Evolutionary conservation across 2,113 vertebrate genomes (phyloP).

Genomic region (Clarias gariepinus): DNA sequence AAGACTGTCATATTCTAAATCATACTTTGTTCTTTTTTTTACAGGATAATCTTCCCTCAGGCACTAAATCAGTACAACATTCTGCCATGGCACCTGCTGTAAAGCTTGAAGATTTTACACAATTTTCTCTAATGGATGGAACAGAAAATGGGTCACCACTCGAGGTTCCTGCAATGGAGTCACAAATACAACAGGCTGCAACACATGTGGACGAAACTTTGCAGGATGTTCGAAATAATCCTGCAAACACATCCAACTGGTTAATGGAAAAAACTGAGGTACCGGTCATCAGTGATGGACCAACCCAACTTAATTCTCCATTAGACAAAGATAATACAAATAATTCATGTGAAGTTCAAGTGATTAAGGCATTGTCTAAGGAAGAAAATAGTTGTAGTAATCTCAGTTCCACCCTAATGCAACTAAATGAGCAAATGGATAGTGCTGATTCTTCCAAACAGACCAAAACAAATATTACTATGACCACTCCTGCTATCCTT

Average conservation of each 20-base stretch:
- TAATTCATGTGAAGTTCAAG: neutral
- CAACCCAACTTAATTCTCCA: neutral
- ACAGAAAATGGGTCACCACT: neutral
- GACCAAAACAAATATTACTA: neutral
- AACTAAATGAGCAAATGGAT: constrained; percentile 19
- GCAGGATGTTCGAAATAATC: neutral
- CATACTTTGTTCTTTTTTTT: constrained; percentile 7
- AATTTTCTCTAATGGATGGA: neutral
- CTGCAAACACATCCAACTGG: neutral
- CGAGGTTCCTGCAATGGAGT: neutral
- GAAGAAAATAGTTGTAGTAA: neutral
- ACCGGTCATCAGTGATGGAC: neutral
- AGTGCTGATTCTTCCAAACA: constrained; percentile 45
- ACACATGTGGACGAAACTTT: neutral
- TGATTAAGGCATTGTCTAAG: neutral
- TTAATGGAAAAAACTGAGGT: neutral
- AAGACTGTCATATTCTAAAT: neutral
- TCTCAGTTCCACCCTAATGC: neutral
- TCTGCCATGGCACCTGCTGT: neutral
- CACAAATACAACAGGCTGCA: neutral
- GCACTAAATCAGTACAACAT: neutral
- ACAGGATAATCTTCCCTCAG: constrained; percentile 6
- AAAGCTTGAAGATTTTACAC: neutral
- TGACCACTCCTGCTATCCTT: constrained; percentile 50
- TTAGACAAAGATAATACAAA: neutral